phyloP scores from a whole-genome alignment of 1,140 invertebrate genomes.

The Lasaia peninsularis region DNA sequence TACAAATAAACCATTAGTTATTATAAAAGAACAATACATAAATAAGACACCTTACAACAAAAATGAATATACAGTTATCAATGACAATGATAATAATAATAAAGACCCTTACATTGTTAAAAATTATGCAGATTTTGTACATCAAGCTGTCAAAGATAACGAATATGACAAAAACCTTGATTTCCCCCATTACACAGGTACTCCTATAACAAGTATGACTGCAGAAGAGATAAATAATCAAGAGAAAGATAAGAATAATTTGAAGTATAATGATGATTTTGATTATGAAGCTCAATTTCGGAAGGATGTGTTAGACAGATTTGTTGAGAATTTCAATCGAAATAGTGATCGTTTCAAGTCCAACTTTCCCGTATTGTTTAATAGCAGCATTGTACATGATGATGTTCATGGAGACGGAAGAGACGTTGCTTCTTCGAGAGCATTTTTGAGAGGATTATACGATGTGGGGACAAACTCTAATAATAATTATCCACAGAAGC shows the following conservation, averaged over 20 bases:
- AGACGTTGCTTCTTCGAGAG: constrained; percentile 47
- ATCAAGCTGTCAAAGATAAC: constrained; percentile 40
- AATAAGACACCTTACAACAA: constrained; percentile 27
- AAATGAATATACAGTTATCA: constrained; percentile 28
- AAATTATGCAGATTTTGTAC: constrained; percentile 53
- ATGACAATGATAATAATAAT: constrained; percentile 37
- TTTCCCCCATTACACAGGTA: constrained; percentile 33
- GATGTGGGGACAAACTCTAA: neutral
- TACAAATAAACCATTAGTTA: constrained; percentile 2
- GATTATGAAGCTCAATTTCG: constrained; percentile 56
- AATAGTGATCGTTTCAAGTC: constrained; percentile 52
- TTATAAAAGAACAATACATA: constrained; percentile 9
- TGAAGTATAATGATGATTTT: constrained; percentile 34
- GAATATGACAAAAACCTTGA: constrained; percentile 43
- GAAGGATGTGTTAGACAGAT: constrained; percentile 53
- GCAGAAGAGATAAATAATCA: constrained; percentile 25
- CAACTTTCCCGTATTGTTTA: constrained; percentile 57
- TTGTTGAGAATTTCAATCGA: constrained; percentile 62
- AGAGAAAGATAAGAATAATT: constrained; percentile 22
- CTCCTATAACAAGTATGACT: constrained; percentile 35
- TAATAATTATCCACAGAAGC: constrained; percentile 10
- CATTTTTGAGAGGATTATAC: constrained; percentile 42
- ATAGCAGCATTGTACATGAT: constrained; percentile 51
- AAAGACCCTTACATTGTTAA: constrained; percentile 49
- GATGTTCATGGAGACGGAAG: constrained; percentile 24